A percentile compares a stretch with the other conserved stretches of the same genome.
Evolutionary conservation across 2,797 vertebrate genomes (phyloP).

Genomic region (Centroberyx gerrardi): DNA sequence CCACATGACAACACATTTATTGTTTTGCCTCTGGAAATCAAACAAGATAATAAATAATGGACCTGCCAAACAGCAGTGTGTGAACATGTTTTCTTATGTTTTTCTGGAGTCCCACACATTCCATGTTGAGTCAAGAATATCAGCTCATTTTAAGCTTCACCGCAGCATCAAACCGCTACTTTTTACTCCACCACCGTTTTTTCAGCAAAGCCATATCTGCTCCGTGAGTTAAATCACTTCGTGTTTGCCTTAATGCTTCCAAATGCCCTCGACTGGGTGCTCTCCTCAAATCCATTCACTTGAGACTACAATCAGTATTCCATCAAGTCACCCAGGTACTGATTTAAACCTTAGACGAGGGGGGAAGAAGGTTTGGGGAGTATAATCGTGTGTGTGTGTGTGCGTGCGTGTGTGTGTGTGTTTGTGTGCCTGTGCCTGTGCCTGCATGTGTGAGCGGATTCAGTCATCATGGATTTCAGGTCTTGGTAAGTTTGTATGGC

Average conservation of each 20-base stretch:
- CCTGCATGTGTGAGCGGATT: conserved; percentile 44
- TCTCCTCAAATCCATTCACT: conserved; percentile 64
- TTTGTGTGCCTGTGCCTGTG: conserved; percentile 20
- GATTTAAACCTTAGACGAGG: conserved; percentile 62
- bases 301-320: conserved; percentile 69
- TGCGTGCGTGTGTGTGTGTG: conserved; percentile 21
- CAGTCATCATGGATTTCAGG: conserved; percentile 59
- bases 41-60: background rate
- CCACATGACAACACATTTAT: background rate
- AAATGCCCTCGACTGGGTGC: conserved; percentile 55
- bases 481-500: conserved; percentile 45
- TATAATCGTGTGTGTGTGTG: conserved; percentile 38
- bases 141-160: conserved; percentile 38
- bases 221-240: conserved; percentile 50
- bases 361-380: conserved; percentile 38
- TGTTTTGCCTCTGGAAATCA: background rate
- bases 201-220: conserved; percentile 22
- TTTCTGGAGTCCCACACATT: conserved; percentile 78
- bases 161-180: conserved; percentile 21
- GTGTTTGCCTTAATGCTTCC: conserved; percentile 60
- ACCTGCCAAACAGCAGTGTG: conserved; percentile 70
- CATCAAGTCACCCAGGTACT: conserved; percentile 64
- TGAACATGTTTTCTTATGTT: conserved; percentile 61
- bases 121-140: conserved; percentile 35
- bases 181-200: background rate